Conservation (phyloP, 2,888 invertebrate genomes). For the Koerneria pararmatus region DNA sequence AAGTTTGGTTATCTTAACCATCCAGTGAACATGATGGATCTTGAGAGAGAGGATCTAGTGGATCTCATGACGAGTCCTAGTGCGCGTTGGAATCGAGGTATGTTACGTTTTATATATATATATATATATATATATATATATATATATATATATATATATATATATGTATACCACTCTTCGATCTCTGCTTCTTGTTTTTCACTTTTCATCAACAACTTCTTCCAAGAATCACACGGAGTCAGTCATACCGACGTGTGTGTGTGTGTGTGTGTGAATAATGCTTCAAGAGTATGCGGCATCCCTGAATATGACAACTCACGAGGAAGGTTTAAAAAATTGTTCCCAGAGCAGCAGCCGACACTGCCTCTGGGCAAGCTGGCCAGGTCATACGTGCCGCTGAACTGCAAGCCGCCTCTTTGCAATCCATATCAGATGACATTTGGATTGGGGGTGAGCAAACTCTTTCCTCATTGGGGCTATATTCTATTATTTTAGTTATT, state of each 20-base stretch:
- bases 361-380: slow-evolving; percentile 42
- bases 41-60: slow-evolving; percentile 45
- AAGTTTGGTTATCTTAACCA: slow-evolving; percentile 48
- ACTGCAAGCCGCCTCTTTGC: slow-evolving; percentile 43
- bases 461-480: too few relatives aligned
- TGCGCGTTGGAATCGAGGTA: slow-evolving; percentile 41
- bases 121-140: background rate
- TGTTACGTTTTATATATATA: background rate
- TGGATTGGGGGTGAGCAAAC: slow-evolving; percentile 40
- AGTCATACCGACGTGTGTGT: too few relatives aligned
- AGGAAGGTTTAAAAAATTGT: too few relatives aligned
- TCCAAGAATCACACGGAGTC: too few relatives aligned
- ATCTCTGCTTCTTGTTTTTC: background rate
- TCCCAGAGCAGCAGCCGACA: slow-evolving; percentile 35
- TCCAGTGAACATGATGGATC: slow-evolving; percentile 50
- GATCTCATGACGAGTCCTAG: slow-evolving; percentile 41
- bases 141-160: background rate
- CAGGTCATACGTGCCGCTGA: slow-evolving; percentile 38
- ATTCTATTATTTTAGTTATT: too few relatives aligned
- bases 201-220: too few relatives aligned
- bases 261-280: too few relatives aligned
- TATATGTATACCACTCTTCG: background rate
- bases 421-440: slow-evolving; percentile 43
- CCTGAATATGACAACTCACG: too few relatives aligned
- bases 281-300: too few relatives aligned